These are phyloP conservation scores for Drosophila cognata DNA, from an alignment of 2,888 invertebrate species.

Conservation along the genomic window DNA sequence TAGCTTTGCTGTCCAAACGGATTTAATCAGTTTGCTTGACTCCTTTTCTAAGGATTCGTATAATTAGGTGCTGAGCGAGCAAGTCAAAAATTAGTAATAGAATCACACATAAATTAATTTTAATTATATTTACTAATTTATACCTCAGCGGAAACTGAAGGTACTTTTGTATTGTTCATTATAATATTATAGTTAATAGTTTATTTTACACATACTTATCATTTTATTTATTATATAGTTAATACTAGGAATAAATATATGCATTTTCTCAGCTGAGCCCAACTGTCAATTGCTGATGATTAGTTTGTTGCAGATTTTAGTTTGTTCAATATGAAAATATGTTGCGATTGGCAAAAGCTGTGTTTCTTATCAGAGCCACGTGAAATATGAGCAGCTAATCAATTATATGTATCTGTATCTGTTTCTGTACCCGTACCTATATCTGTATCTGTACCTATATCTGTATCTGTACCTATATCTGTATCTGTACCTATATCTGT, in stretches of 20 bases:
- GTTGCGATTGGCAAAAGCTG: background rate
- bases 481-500: too few relatives aligned
- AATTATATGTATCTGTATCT: background rate
- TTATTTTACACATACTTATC: background rate
- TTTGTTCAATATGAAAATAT: background rate
- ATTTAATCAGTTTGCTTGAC: background rate
- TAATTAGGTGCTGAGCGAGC: background rate
- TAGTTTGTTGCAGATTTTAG: too few relatives aligned
- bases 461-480: too few relatives aligned
- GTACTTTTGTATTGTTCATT: background rate
- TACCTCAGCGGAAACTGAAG: background rate
- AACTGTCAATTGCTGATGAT: background rate
- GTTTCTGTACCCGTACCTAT: too few relatives aligned
- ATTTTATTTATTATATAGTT: background rate
- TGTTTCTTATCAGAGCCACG: background rate
- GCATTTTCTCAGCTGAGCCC: background rate
- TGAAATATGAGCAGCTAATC: background rate
- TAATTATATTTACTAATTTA: background rate
- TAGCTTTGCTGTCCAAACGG: background rate
- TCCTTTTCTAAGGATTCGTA: background rate
- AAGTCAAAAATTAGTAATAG: background rate
- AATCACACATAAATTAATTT: background rate
- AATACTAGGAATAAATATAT: background rate
- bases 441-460: too few relatives aligned
- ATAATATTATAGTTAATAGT: background rate